Base-by-base conservation (phyloP, 2,888 invertebrate species). In the Lampropteryx suffumata region DNA sequence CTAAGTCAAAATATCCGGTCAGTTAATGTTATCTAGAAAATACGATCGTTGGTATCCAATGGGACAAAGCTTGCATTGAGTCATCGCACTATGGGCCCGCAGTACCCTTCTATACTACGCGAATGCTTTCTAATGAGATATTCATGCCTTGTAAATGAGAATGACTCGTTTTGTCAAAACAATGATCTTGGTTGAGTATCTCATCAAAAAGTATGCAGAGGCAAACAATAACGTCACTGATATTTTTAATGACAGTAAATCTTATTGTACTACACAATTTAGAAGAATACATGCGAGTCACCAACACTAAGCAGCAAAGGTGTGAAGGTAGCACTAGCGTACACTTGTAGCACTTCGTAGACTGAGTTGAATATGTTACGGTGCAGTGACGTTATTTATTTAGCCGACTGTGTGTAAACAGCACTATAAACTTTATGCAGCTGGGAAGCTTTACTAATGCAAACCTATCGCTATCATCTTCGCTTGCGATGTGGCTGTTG, bases 11-110 rank as follows among this genome's bases (percentile, higher is more conserved):
- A 61, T 63, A 71, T 67, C 59, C 59, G 55, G 64, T 64, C 48
- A 57, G 64, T 71, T 65, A 62, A 55, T 60, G 62, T 62, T 53
- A 64, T 65, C 61, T 68, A 55, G 47, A 58, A 51, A 27, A 50
- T 55, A 52, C 64, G 69, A 33, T 35, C 28, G 64, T 64, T 52
- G 30, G 62, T 76, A 73, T 81, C 81, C 75, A 69, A 82, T 76
- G 81, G 81, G 88, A 87, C 84, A 82, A 87, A 89, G 88, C 82
- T 89, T 89, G 89, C 89, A 90, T 89, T 89, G 89, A 88, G 89
- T 90, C 89, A 89, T 89, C 89, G 89, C 89, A 90, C 87, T 89
- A 89, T 89, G 80, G 82, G 78, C 79, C 76, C 71, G 79, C 79
- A 76, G 71, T 61, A 66, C 74, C 74, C 73, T 71, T 64, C 63